A percentile compares a stretch with the other conserved stretches of the same genome.
These are phyloP conservation scores for Sphecodes monilicornis DNA, from an alignment of 2,888 invertebrate genomes.

Conservation along the genomic window DNA sequence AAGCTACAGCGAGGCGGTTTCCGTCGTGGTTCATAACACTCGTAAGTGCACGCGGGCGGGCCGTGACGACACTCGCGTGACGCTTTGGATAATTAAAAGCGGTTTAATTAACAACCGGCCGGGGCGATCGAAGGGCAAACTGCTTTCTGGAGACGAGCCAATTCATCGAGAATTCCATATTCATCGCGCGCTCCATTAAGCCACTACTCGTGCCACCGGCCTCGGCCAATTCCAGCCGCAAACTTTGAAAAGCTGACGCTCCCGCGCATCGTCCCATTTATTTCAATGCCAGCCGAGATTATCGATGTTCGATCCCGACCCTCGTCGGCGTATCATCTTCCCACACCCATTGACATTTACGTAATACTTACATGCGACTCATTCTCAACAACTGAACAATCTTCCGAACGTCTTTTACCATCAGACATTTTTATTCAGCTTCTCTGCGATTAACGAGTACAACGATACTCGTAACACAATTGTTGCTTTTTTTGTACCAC, in stretches of 20 bases:
- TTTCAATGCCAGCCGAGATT: conserved; percentile 54
- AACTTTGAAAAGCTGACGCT: conserved; percentile 59
- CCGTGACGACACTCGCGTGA: conserved; percentile 9
- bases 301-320: conserved; percentile 51
- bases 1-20: neutral
- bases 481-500: too few relatives aligned
- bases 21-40: conserved; percentile 19
- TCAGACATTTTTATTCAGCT: neutral
- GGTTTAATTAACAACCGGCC: conserved; percentile 55
- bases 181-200: conserved; percentile 65
- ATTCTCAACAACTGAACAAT: neutral
- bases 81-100: conserved; percentile 53
- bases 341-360: conserved; percentile 43
- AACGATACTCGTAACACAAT: too few relatives aligned
- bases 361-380: conserved; percentile 19
- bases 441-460: neutral
- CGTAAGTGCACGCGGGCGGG: conserved; percentile 1
- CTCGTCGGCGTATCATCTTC: neutral
- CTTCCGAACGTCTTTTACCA: neutral
- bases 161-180: conserved; percentile 66
- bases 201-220: conserved; percentile 45
- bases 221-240: conserved; percentile 59
- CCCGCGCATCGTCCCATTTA: conserved; percentile 47
- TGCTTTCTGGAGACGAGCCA: conserved; percentile 63
- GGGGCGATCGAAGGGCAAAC: conserved; percentile 56